Evolutionary conservation across 1,140 invertebrate species (phyloP).

Genomic region (Lepidurus couesii): DNA sequence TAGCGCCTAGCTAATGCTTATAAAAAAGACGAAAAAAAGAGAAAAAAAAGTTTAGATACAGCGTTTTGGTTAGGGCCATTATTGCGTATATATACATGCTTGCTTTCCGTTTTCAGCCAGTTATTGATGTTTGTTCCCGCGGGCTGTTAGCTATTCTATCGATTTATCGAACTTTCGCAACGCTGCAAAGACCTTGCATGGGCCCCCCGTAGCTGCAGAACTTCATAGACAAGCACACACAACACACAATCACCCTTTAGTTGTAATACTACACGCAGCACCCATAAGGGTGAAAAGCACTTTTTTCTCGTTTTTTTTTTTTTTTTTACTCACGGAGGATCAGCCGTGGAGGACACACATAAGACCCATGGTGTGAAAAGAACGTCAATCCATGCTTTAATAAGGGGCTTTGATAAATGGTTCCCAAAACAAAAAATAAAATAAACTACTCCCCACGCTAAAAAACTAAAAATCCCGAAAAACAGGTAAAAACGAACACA

Average conservation of each 20-base stretch:
- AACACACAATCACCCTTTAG: neutral
- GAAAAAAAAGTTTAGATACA: neutral
- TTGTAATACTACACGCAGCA: too few relatives aligned
- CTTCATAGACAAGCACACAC: neutral
- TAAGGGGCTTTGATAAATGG: too few relatives aligned
- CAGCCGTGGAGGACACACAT: too few relatives aligned
- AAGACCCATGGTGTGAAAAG: too few relatives aligned
- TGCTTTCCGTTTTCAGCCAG: neutral
- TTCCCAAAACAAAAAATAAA: too few relatives aligned
- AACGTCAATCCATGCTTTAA: too few relatives aligned
- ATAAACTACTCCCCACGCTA: too few relatives aligned
- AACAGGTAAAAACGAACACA: too few relatives aligned
- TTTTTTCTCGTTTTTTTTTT: too few relatives aligned
- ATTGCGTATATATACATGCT: neutral
- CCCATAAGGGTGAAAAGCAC: too few relatives aligned
- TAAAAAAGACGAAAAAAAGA: neutral
- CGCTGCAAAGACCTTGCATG: neutral
- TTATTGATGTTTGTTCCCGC: neutral
- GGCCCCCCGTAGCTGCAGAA: neutral
- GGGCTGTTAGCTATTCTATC: neutral
- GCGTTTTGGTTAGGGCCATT: neutral
- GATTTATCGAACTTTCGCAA: conserved; percentile 15
- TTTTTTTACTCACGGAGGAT: too few relatives aligned
- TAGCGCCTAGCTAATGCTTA: neutral
- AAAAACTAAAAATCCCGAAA: too few relatives aligned